Conservation (phyloP, 2,888 invertebrate genomes). For the Ormyrus labotus region DNA sequence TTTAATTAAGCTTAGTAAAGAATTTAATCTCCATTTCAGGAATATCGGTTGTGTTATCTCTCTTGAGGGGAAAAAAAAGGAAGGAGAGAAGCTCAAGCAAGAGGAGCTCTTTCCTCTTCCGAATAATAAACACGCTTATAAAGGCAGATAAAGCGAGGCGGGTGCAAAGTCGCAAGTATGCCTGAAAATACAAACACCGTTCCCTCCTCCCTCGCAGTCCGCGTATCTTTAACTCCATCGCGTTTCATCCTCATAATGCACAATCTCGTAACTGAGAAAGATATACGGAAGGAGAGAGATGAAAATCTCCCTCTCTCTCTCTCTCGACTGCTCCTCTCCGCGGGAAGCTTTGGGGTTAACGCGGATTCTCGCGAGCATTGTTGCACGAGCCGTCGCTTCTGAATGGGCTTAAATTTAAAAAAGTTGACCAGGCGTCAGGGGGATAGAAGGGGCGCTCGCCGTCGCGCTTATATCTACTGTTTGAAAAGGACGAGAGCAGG, state of each 20-base stretch:
- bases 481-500: too few species aligned
- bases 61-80: neutral
- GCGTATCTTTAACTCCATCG: neutral
- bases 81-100: neutral
- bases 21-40: too few species aligned
- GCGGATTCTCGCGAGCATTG: neutral
- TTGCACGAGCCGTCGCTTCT: slow-evolving; percentile 6
- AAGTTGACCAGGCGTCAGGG: slow-evolving; percentile 8
- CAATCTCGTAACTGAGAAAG: neutral
- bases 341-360: neutral
- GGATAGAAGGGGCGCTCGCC: neutral
- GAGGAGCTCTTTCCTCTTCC: neutral
- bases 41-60: too few species aligned
- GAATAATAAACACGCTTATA: slow-evolving; percentile 3
- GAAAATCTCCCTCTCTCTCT: slow-evolving; percentile 3
- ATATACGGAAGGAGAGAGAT: neutral
- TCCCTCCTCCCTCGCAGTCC: neutral
- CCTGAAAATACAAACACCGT: neutral
- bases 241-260: too few species aligned
- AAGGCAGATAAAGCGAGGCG: neutral
- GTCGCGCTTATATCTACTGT: neutral
- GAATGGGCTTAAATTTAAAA: slow-evolving; percentile 18
- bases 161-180: neutral
- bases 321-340: neutral
- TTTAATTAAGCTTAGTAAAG: too few species aligned